phyloP scores from a whole-genome alignment of 2,113 vertebrate species.

The Heliornis fulica region DNA sequence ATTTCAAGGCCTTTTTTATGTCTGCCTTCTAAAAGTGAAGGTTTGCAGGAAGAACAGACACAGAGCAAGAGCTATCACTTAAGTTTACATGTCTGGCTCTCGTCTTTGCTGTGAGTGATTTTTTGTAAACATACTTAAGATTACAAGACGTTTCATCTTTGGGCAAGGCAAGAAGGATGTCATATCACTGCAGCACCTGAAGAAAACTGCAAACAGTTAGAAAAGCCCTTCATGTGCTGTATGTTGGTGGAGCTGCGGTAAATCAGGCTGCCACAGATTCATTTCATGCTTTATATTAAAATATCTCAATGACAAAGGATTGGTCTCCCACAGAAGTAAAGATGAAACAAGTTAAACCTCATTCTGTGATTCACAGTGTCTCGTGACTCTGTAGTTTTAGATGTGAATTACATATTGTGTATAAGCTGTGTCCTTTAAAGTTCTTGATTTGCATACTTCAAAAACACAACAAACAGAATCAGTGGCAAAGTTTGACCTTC shows the following conservation, averaged over 20 bases:
- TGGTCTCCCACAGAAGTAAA: background rate
- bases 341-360: background rate
- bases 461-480: background rate
- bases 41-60: background rate
- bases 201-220: conserved; percentile 21
- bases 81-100: conserved; percentile 20
- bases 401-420: background rate
- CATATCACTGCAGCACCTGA: conserved; percentile 2
- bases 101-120: conserved; percentile 11
- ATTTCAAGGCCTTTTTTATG: conserved; percentile 1
- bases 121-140: conserved; percentile 33
- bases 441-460: background rate
- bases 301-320: background rate
- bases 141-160: conserved; percentile 34
- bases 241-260: background rate
- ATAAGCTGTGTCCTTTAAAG: background rate
- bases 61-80: conserved; percentile 11
- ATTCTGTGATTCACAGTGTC: background rate
- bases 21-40: background rate
- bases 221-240: background rate
- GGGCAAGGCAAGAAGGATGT: background rate
- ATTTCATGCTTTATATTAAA: conserved; percentile 8
- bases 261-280: background rate
- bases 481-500: background rate
- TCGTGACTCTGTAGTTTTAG: background rate